Conservation (phyloP, 2,888 invertebrate genomes). For the Eupithecia exiguata region DNA sequence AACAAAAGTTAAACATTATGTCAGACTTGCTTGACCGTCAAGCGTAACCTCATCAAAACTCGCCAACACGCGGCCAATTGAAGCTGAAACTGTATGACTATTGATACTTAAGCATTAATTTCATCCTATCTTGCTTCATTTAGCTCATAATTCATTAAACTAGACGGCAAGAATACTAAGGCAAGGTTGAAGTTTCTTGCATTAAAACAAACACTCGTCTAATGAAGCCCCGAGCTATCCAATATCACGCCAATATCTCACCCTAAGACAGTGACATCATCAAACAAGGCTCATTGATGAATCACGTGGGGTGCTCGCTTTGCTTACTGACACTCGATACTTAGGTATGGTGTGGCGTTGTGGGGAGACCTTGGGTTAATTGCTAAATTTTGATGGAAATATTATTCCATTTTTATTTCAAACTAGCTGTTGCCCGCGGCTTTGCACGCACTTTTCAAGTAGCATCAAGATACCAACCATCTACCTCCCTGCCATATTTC, state of each 20-base stretch:
- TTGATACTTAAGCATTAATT: background rate
- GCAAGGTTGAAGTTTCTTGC: background rate
- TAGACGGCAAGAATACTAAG: background rate
- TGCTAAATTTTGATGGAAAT: constrained; percentile 11
- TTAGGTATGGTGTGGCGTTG: constrained; percentile 14
- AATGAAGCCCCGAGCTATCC: constrained; percentile 37
- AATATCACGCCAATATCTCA: constrained; percentile 43
- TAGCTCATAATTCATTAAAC: background rate
- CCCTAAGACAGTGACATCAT: constrained; percentile 49
- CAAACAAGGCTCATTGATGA: constrained; percentile 61
- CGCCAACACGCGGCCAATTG: no score
- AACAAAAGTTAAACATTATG: no score
- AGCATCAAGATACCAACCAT: no score
- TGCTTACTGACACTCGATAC: constrained; percentile 58
- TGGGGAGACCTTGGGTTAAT: constrained; percentile 3
- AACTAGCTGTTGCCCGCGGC: background rate
- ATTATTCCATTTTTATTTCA: no score
- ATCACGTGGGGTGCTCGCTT: constrained; percentile 56
- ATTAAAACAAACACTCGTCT: constrained; percentile 22
- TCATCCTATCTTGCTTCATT: background rate
- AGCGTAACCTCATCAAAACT: no score
- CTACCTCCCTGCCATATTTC: no score
- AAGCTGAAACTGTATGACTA: no score
- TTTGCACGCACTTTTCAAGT: no score
- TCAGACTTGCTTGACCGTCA: no score